Percentiles rank a stretch among this genome's conserved stretches.
These are phyloP conservation scores for Gymnobelideus leadbeateri DNA, from an alignment of 2,113 vertebrate genomes.

Conservation along the genomic window DNA sequence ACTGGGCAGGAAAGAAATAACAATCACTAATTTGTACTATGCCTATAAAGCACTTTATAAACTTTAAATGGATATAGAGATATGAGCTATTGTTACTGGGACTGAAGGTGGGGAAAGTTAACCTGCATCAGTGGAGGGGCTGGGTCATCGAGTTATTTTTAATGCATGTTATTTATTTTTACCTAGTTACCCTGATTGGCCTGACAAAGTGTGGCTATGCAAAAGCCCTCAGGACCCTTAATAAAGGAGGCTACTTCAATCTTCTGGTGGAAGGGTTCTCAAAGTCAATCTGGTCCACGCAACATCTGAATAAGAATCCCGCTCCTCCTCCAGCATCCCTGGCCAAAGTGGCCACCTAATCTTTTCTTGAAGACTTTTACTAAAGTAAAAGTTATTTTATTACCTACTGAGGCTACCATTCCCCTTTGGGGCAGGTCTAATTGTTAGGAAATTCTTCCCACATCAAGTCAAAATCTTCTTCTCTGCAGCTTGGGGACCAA, in stretches of 20 bases:
- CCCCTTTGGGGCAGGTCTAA: not conserved
- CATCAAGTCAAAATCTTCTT: not conserved
- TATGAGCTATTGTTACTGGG: not conserved
- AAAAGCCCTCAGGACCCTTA: not conserved
- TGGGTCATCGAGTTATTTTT: not conserved
- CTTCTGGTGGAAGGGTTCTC: not conserved
- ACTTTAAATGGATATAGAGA: not conserved
- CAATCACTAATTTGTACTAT: not conserved
- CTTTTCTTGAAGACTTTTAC: not conserved
- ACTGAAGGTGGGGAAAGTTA: not conserved
- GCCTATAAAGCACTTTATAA: not conserved
- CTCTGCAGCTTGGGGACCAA: not conserved
- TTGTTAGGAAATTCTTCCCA: not conserved
- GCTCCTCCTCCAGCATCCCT: not conserved
- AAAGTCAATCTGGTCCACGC: not conserved
- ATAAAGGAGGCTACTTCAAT: not conserved
- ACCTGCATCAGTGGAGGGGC: not conserved
- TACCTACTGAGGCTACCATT: not conserved
- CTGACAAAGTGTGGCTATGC: not conserved
- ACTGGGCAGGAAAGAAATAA: not conserved
- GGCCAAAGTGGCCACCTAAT: not conserved
- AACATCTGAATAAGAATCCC: not conserved
- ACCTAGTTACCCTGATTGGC: not conserved
- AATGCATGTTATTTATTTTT: not conserved
- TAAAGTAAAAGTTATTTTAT: too few species aligned